These are phyloP conservation scores for Orthonevra nobilis DNA, from an alignment of 2,888 invertebrate genomes.

Conservation along the genomic window DNA sequence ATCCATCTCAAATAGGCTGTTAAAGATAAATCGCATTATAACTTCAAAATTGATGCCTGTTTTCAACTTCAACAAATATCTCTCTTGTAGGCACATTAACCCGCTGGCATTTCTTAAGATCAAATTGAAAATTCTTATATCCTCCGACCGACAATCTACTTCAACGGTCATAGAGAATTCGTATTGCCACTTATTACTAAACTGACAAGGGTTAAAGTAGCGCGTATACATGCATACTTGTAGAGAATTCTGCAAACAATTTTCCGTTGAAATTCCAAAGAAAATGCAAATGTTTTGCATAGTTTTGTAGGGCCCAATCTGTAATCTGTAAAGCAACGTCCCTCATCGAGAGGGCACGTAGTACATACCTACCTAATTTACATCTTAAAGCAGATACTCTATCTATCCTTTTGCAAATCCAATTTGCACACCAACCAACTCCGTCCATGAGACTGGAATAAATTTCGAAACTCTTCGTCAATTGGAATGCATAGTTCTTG, in stretches of 20 bases:
- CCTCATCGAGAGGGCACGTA: slow-evolving; percentile 26
- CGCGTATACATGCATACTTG: no score
- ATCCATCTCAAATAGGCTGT: no score
- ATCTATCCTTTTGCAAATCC: slow-evolving; percentile 19
- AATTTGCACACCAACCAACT: slow-evolving; percentile 42
- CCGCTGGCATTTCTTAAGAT: no score
- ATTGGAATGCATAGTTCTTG: slow-evolving; percentile 4
- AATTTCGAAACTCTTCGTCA: slow-evolving; percentile 12
- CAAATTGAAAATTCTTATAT: no score
- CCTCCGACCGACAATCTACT: no score
- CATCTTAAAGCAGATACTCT: slow-evolving; percentile 39
- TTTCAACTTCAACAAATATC: no score
- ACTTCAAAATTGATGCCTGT: no score
- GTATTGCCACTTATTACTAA: no score
- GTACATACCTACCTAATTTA: slow-evolving; percentile 38
- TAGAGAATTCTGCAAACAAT: not conserved
- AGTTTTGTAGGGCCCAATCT: slow-evolving; percentile 2
- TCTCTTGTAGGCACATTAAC: no score
- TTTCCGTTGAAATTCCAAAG: slow-evolving; percentile 4
- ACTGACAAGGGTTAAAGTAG: no score
- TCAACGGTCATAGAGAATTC: no score
- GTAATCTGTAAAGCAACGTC: not conserved
- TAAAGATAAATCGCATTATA: no score
- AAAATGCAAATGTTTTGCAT: slow-evolving; percentile 38
- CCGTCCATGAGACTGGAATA: slow-evolving; percentile 15